A percentile compares a stretch with the other conserved stretches of the same genome.
These are phyloP conservation scores for Phylloscopus trochiloides DNA, from an alignment of 2,113 vertebrate genomes.

Conservation along the genomic window DNA sequence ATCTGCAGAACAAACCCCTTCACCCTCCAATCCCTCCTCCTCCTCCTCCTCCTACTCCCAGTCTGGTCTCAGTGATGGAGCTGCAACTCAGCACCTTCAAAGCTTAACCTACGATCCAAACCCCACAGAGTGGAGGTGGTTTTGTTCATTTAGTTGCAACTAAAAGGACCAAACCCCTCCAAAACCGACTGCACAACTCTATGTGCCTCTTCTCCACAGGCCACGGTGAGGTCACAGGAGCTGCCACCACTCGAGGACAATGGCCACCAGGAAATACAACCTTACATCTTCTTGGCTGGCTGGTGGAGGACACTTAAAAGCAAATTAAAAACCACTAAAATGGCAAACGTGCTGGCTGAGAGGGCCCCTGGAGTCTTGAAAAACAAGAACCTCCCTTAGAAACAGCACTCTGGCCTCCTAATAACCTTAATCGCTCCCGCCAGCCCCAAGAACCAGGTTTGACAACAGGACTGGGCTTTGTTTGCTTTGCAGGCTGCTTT, in stretches of 20 bases:
- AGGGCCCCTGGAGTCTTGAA: background rate
- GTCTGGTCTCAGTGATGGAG: background rate
- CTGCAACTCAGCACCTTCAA: background rate
- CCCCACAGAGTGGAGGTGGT: background rate
- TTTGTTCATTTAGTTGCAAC: background rate
- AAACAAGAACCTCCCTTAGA: slow-evolving; percentile 30
- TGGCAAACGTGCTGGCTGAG: background rate
- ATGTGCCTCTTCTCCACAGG: fast-evolving
- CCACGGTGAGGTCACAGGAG: background rate
- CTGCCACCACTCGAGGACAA: background rate
- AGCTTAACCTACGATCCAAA: background rate
- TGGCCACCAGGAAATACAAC: background rate
- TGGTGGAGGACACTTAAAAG: background rate
- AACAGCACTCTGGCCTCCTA: background rate
- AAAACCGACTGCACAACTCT: background rate
- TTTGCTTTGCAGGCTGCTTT: slow-evolving; percentile 26
- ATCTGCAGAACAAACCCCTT: background rate
- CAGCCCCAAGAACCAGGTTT: background rate
- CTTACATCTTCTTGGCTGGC: background rate
- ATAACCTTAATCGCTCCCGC: slow-evolving; percentile 1
- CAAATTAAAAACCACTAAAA: background rate
- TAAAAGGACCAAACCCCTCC: background rate
- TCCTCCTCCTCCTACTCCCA: background rate
- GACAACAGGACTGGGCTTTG: background rate
- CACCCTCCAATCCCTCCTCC: background rate